Base-by-base conservation (phyloP, 1,140 invertebrate species). In the Drosophila saltans region DNA sequence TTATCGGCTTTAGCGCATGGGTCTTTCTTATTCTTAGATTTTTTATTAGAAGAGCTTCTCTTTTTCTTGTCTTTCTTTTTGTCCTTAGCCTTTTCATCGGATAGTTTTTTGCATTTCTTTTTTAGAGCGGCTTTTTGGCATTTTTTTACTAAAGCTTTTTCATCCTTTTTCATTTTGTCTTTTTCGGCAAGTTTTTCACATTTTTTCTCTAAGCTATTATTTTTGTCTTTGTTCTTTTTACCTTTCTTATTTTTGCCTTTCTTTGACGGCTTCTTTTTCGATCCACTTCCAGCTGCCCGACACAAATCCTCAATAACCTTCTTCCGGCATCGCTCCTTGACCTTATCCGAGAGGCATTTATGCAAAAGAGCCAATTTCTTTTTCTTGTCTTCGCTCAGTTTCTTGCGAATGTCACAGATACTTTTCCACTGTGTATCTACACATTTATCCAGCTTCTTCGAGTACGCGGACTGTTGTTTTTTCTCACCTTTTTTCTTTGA, bases 221-320 rank as follows among this genome's bases (percentile, higher is more conserved):
- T 26, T 36, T 66, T 11, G 2, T 40, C 28, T 28, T 69, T 28
- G 11, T 5, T 33, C 43, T 56, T 16, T 24, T 16, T 16, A n/a
- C 2, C 2, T 9, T 60, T 11, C 39, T 60, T 8, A 16, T 28
- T 30, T n/a, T 63, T 63, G 10, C 16, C 26, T 6, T 33, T 63
- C 30, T 33, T 10, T 28, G 6, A 11, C 1, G 8, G 9, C 9
- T 65, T 56, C 24, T 60, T 36, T 2, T 3, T 10, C 3, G 21
- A 7, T 10, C 6, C 21, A 11, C 57, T 45, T 24, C 48, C 55
- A 39, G 63, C 26, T 0, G 72, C 43, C 0, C 28, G 24, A 11
- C 75, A 78, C 48, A 78, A 63, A n/a, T 64, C 41, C 9, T 55
- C 21, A 7, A 40, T 36, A 0, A 72, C 75, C 30, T 33, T 56